Conservation (phyloP, 2,888 invertebrate genomes). For the Pyrrhosoma nymphula region DNA sequence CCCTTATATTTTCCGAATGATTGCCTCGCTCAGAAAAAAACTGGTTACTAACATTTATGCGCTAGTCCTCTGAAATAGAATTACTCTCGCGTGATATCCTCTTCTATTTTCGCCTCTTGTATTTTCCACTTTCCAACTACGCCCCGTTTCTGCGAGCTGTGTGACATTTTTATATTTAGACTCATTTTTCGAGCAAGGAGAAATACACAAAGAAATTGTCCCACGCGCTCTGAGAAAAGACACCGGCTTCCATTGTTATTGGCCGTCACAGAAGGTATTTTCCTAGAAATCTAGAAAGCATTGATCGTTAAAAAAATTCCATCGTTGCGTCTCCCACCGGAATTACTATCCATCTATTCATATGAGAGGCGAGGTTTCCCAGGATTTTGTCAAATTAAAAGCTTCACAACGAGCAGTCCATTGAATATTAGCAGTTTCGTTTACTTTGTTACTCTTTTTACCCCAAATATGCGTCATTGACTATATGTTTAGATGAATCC, state of each 20-base stretch:
- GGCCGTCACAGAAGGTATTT: background rate
- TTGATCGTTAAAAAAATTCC: background rate
- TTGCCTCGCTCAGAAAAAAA: background rate
- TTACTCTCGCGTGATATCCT: background rate
- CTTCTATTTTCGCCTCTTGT: background rate
- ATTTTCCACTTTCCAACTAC: background rate
- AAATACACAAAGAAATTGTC: background rate
- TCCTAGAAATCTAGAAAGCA: background rate
- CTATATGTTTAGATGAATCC: too few relatives aligned
- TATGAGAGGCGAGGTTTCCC: background rate
- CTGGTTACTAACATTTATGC: too few relatives aligned
- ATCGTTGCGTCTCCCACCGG: background rate
- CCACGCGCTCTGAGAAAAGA: background rate
- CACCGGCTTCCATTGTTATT: background rate
- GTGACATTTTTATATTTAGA: conserved; percentile 20
- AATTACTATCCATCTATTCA: background rate
- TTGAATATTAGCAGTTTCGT: background rate
- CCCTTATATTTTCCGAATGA: background rate
- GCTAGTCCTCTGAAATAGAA: background rate
- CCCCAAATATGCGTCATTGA: too few relatives aligned
- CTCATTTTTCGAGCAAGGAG: background rate
- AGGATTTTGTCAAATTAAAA: background rate
- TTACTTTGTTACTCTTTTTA: too few relatives aligned
- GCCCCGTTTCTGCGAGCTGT: background rate
- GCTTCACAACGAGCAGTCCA: background rate